A percentile compares a stretch with the other conserved stretches of the same genome.
Conservation (phyloP, 2,113 vertebrate species). For the Austrofundulus limnaeus region DNA sequence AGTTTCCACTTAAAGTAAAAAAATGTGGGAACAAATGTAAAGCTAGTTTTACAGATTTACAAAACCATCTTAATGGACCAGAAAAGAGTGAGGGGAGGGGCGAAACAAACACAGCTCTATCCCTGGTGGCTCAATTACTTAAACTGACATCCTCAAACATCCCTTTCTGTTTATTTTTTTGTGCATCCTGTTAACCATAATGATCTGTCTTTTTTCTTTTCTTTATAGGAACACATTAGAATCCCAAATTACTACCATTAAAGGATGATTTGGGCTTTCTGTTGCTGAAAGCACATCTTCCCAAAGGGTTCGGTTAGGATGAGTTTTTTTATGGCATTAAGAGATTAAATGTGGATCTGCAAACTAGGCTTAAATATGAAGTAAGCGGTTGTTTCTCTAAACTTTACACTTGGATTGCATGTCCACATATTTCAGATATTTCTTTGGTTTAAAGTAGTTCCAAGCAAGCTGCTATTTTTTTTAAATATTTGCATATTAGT, state of each 20-base stretch:
- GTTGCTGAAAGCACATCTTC: too few species aligned
- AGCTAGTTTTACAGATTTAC: too few species aligned
- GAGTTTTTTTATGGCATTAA: constrained; percentile 38
- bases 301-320: not conserved
- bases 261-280: constrained; percentile 44
- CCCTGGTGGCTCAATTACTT: constrained; percentile 55
- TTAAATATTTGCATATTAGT: constrained; percentile 57
- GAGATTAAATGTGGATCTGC: constrained; percentile 40
- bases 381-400: constrained; percentile 9
- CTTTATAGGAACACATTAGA: constrained; percentile 54
- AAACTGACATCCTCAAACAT: constrained; percentile 49
- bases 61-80: too few species aligned
- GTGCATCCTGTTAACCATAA: constrained; percentile 26
- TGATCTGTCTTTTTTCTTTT: constrained; percentile 37
- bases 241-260: constrained; percentile 52
- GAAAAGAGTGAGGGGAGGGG: too few species aligned
- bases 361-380: constrained; percentile 22
- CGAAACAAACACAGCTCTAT: too few species aligned
- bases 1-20: not conserved
- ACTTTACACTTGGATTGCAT: constrained; percentile 35
- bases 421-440: too few species aligned
- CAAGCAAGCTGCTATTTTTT: too few species aligned
- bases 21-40: too few species aligned
- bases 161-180: constrained; percentile 12
- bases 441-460: too few species aligned